Base-by-base conservation (phyloP, 2,113 vertebrate genomes). In the Poecilia latipinna region DNA sequence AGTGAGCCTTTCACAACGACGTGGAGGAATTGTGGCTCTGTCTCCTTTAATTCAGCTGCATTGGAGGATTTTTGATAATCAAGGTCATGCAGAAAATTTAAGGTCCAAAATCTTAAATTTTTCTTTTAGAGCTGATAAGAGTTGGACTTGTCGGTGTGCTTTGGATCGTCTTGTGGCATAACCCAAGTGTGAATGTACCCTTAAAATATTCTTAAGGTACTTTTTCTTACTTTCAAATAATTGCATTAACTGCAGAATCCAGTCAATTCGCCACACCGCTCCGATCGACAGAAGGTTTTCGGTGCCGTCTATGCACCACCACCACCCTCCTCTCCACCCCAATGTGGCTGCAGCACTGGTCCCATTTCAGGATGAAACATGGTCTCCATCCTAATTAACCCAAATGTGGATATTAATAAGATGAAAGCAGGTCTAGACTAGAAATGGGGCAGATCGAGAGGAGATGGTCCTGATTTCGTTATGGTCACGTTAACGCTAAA, bases 351-450 rank as follows among this genome's bases (percentile, higher is more conserved):
- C 57, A 83, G 82, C 68, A 75, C 79, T 85, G 87, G 78, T 91
- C 89, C 85, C 83, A 89, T 90, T 93, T 91, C 85, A 86, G 71
- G 78, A 90, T 79, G 84, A 86, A 90, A 89, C 82, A 63, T 57
- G 83, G 90, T 92, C 93, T 94, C 94, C 61, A 79, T 93, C 84
- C 93, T 94, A 92, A 95, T 95, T 95, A 95, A 94, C 94, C 94
- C 92, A 95, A 88, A 94, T 94, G 90, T 91, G 75, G 91, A 89
- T 93, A 94, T 94, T 94, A 94, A 94, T 94, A 94, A 89, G 83
- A 92, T 88, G 86, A 92, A 95, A 91, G 87, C 86, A 81, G 93
- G 91, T 90, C 93, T 92, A 90, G 88, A 91, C 83, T 82, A 51
- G 88, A 95, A 94, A 77, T 87, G 81, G 94, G 90, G 80, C 93